A percentile compares a stretch with the other conserved stretches of the same genome.
These are phyloP conservation scores for Polymixis flavicincta DNA, from an alignment of 2,888 invertebrate genomes.

Conservation along the genomic window DNA sequence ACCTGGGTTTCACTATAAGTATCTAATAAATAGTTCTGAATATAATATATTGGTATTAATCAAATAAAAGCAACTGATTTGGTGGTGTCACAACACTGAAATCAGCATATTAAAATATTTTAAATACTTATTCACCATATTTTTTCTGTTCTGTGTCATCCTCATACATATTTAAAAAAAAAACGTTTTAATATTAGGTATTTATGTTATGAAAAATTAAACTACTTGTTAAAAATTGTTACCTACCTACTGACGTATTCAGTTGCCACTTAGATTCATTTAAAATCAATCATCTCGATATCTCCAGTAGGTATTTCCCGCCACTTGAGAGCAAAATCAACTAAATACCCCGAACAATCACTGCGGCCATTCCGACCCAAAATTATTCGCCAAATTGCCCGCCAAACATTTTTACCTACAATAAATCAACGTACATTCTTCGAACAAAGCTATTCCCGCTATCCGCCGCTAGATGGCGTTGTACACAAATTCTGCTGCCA, in stretches of 20 bases:
- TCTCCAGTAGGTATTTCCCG: not conserved
- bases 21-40: not conserved
- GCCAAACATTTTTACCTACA: slow-evolving; percentile 62
- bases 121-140: not conserved
- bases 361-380: slow-evolving; percentile 53
- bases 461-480: slow-evolving; percentile 81
- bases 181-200: no score
- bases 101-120: not conserved
- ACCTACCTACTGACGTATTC: not conserved
- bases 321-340: slow-evolving; percentile 24
- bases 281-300: no score
- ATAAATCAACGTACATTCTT: slow-evolving; percentile 70
- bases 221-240: no score
- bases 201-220: no score
- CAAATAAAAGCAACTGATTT: not conserved
- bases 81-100: not conserved
- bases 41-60: not conserved
- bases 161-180: no score
- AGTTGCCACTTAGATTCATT: no score
- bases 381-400: slow-evolving; percentile 55
- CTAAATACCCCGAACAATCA: slow-evolving; percentile 49
- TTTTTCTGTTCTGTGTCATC: no score
- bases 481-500: slow-evolving; percentile 70
- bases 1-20: no score
- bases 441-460: slow-evolving; percentile 67